These are phyloP conservation scores for Anadara kagoshimensis DNA, from an alignment of 1,140 invertebrate species.

Conservation along the genomic window DNA sequence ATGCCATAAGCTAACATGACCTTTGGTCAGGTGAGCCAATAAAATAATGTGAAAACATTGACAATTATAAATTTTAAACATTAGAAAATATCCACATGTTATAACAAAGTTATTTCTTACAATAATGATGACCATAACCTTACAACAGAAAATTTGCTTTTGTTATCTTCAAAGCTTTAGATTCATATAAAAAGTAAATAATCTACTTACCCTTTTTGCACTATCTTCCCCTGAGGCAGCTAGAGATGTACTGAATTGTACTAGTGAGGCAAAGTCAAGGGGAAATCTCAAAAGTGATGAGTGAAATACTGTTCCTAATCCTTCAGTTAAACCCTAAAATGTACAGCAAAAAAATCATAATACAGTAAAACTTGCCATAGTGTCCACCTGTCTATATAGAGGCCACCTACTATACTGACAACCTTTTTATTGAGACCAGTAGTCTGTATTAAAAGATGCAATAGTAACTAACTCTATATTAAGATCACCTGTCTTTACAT, in stretches of 20 bases:
- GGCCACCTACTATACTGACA: no score
- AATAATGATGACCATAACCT: not conserved
- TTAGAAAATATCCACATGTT: not conserved
- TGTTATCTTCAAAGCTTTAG: not conserved
- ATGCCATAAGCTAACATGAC: no score
- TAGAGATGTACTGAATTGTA: constrained; percentile 52
- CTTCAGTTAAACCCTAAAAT: constrained; percentile 49
- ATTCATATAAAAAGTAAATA: not conserved
- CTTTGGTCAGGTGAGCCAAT: no score
- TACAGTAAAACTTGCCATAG: not conserved
- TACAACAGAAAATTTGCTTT: not conserved
- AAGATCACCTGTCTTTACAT: no score
- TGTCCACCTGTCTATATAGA: no score
- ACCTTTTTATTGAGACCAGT: no score
- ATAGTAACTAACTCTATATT: no score
- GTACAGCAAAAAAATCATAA: not conserved
- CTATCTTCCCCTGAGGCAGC: constrained; percentile 42
- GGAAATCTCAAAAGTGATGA: constrained; percentile 54
- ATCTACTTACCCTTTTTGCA: constrained; percentile 52
- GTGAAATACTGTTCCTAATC: constrained; percentile 53
- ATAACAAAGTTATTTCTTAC: not conserved
- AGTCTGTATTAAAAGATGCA: no score
- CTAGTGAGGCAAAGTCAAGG: constrained; percentile 54
- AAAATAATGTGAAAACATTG: no score
- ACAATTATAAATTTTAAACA: no score